phyloP scores from a whole-genome alignment of 2,888 invertebrate genomes.

The Ophion costatus region DNA sequence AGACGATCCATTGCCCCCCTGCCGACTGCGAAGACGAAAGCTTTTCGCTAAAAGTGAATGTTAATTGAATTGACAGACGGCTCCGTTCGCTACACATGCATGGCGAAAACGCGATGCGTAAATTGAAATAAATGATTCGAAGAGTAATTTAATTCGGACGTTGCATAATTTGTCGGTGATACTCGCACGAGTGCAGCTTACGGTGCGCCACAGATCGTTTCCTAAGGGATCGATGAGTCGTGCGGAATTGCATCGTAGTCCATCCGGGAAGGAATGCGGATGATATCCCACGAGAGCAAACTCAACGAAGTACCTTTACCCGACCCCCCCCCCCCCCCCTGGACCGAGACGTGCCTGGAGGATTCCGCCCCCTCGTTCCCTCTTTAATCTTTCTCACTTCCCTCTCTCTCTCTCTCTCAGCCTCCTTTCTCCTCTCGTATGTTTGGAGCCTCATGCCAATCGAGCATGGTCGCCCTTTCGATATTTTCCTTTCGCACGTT shows the following conservation, averaged over 20 bases:
- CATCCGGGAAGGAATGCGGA: constrained; percentile 60
- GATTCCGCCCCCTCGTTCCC: neutral
- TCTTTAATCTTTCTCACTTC: neutral
- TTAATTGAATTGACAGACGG: neutral
- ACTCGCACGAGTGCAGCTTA: neutral
- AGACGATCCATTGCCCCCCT: neutral
- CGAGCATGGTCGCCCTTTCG: constrained; percentile 25
- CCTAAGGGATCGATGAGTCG: constrained; percentile 70
- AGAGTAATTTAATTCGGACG: neutral
- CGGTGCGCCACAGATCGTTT: constrained; percentile 62
- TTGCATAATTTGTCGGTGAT: neutral
- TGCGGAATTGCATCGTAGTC: constrained; percentile 70
- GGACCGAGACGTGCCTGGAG: neutral
- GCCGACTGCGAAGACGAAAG: neutral
- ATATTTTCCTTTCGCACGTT: constrained; percentile 56
- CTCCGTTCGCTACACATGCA: neutral
- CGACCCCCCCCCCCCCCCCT: neutral
- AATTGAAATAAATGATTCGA: neutral
- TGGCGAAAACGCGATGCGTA: neutral
- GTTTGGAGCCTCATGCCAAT: constrained; percentile 35
- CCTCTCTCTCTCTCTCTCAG: neutral
- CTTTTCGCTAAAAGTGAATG: neutral
- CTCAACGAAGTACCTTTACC: neutral
- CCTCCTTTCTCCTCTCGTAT: constrained; percentile 29
- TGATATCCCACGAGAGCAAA: constrained; percentile 71